phyloP scores from a whole-genome alignment of 2,113 vertebrate species.

The Microtus richardsoni region DNA sequence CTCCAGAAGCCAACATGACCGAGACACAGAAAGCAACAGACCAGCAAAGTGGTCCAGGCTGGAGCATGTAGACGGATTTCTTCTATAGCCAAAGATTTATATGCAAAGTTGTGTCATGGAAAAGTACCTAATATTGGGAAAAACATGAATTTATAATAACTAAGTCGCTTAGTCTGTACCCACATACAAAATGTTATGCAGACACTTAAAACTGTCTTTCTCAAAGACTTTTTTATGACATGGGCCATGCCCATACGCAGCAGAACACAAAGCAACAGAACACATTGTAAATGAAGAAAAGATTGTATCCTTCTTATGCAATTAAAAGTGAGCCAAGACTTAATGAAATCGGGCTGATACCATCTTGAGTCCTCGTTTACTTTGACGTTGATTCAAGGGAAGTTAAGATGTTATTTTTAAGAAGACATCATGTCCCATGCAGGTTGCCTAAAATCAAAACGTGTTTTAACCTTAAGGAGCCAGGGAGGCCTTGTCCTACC shows the following conservation, averaged over 20 bases:
- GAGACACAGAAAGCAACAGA: not conserved
- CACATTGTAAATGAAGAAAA: not conserved
- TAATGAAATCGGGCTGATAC: not conserved
- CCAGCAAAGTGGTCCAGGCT: not conserved
- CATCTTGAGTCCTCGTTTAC: not conserved
- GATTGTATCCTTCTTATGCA: conserved; percentile 24
- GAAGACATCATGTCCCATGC: not conserved
- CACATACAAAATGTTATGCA: not conserved
- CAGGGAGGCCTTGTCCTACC: too few relatives aligned
- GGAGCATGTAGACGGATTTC: not conserved
- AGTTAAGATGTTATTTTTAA: not conserved
- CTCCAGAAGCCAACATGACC: not conserved
- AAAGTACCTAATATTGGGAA: not conserved
- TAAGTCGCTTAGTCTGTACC: too few relatives aligned
- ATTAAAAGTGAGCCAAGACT: not conserved
- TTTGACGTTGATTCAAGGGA: not conserved
- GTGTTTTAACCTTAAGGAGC: not conserved
- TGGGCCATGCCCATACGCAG: not conserved
- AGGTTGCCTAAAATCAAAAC: not conserved
- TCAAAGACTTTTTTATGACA: not conserved
- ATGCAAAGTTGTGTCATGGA: not conserved
- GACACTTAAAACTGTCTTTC: conserved; percentile 2
- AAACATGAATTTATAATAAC: not conserved
- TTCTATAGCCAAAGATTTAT: not conserved
- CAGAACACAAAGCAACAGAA: not conserved